A percentile compares a stretch with the other conserved stretches of the same genome.
phyloP scores from a whole-genome alignment of 2,888 invertebrate species.

The Calephelis perditalis region DNA sequence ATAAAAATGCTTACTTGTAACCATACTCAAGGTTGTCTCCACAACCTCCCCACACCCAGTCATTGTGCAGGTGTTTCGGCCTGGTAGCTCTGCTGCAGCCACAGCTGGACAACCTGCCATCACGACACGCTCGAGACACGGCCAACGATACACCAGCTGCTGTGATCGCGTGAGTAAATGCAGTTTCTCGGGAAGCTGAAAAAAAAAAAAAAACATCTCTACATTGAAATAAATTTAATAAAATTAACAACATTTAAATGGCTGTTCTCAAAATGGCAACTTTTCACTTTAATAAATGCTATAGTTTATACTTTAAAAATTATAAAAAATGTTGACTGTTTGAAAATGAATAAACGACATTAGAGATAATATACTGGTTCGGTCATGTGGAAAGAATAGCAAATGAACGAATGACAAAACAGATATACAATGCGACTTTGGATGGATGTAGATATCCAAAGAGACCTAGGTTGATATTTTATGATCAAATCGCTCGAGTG shows the following conservation, averaged over 20 bases:
- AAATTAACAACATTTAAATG: background rate
- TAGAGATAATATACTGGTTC: too few relatives aligned
- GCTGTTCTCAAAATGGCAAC: too few relatives aligned
- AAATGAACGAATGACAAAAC: too few relatives aligned
- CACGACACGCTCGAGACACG: conserved; percentile 93
- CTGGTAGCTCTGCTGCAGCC: conserved; percentile 91
- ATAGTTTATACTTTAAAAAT: too few relatives aligned
- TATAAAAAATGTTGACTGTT: too few relatives aligned
- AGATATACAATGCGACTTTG: too few relatives aligned
- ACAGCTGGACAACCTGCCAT: conserved; percentile 93
- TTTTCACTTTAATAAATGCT: too few relatives aligned
- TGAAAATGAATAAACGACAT: too few relatives aligned
- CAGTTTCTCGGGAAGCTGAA: conserved; percentile 90
- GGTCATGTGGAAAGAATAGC: too few relatives aligned
- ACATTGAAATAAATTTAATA: background rate
- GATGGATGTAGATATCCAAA: too few relatives aligned
- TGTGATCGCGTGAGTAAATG: conserved; percentile 93
- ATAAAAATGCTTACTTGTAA: conserved; percentile 84
- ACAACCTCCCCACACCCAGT: conserved; percentile 99
- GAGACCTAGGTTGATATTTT: too few relatives aligned
- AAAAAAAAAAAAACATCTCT: background rate
- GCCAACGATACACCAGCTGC: conserved; percentile 94
- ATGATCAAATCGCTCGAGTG: too few relatives aligned
- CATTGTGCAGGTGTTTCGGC: conserved; percentile 89
- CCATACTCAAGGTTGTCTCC: conserved; percentile 98